phyloP scores from a whole-genome alignment of 2,888 invertebrate genomes.

The Gisinianus flammeolus region DNA sequence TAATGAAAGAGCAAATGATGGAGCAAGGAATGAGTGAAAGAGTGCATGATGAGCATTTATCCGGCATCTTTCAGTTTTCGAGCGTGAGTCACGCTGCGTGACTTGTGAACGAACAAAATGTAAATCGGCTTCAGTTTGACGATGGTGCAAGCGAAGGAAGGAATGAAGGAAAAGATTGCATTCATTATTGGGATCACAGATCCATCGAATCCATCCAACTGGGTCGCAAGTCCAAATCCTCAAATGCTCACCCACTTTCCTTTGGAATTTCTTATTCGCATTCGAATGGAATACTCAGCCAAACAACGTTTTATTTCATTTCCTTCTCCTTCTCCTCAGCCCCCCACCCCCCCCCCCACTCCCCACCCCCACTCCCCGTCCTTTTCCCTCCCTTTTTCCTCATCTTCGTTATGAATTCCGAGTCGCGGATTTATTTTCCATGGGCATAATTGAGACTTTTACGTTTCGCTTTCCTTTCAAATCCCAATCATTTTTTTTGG shows the following conservation, averaged over 20 bases:
- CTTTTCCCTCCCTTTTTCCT: background rate
- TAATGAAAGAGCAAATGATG: background rate
- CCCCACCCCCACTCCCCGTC: background rate
- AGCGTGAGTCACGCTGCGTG: too few species aligned
- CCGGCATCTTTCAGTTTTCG: background rate
- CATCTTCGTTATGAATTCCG: background rate
- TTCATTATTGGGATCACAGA: slow-evolving; percentile 23
- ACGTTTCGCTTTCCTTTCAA: too few species aligned
- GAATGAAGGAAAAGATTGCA: slow-evolving; percentile 15
- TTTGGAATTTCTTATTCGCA: background rate
- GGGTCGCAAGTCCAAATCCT: background rate
- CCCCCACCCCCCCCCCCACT: background rate
- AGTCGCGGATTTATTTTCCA: too few species aligned
- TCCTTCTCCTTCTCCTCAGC: background rate
- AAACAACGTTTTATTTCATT: too few species aligned
- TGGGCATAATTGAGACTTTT: too few species aligned
- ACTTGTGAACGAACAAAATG: slow-evolving; percentile 14
- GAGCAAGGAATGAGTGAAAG: background rate
- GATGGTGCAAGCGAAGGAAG: background rate
- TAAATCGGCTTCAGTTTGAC: background rate
- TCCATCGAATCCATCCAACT: too few species aligned
- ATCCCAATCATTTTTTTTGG: too few species aligned
- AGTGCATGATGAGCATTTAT: slow-evolving; percentile 21
- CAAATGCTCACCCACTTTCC: background rate
- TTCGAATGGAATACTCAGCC: background rate